Percentiles rank a stretch among this genome's conserved stretches.
phyloP scores from a whole-genome alignment of 2,888 invertebrate genomes.

The Hermaeophaga mercurialis region DNA sequence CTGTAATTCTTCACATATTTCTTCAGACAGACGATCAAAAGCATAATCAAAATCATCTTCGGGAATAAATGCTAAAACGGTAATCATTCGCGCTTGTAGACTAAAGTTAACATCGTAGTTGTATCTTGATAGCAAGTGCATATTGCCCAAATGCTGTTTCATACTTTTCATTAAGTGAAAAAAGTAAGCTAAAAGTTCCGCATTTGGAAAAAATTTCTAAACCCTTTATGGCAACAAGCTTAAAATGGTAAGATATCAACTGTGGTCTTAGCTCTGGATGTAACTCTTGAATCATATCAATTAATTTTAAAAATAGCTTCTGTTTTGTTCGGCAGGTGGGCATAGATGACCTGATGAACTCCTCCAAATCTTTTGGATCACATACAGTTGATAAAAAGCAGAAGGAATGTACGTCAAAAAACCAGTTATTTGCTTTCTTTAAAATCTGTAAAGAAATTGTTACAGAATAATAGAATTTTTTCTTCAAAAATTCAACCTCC shows the following conservation, averaged over 20 bases:
- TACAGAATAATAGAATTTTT: no score
- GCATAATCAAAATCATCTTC: slow-evolving; percentile 19
- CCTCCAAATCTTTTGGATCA: slow-evolving; percentile 3
- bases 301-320: not conserved
- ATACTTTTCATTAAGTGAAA: slow-evolving; percentile 25
- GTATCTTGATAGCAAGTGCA: slow-evolving; percentile 14
- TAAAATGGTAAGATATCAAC: no score
- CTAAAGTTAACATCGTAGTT: slow-evolving; percentile 21
- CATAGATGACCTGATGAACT: not conserved
- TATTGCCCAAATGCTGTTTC: slow-evolving; percentile 17
- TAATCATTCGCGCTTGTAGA: slow-evolving; percentile 23
- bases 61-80: slow-evolving; percentile 19
- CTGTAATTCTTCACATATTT: slow-evolving; percentile 14
- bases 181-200: slow-evolving; percentile 16
- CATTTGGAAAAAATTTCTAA: slow-evolving; percentile 18
- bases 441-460: not conserved
- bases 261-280: no score
- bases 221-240: slow-evolving; percentile 2
- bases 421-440: not conserved
- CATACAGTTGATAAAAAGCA: not conserved
- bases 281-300: slow-evolving; percentile 2
- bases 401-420: not conserved
- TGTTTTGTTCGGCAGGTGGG: not conserved
- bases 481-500: no score
- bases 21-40: slow-evolving; percentile 15